Conservation (phyloP, 1,140 invertebrate species). For the Aricia agestis region DNA sequence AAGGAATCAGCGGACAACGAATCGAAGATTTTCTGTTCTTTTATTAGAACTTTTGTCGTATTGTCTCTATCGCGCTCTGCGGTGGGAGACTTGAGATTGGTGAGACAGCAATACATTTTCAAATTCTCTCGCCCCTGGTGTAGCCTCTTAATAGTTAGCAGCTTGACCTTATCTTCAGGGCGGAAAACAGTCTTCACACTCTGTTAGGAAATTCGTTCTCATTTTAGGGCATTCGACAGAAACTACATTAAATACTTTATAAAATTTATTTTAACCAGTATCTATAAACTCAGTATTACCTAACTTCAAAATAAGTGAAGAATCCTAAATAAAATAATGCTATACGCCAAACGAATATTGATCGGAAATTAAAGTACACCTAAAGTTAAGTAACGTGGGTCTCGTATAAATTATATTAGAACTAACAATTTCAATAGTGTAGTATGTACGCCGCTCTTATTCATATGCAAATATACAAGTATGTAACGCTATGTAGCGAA, state of each 20-base stretch:
- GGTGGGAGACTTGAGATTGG: too few relatives aligned
- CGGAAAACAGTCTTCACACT: too few relatives aligned
- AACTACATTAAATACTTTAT: slow-evolving; percentile 43
- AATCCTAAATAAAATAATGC: slow-evolving; percentile 34
- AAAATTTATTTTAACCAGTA: slow-evolving; percentile 63
- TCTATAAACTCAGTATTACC: slow-evolving; percentile 26
- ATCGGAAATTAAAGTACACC: slow-evolving; percentile 5
- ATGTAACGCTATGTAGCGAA: background rate
- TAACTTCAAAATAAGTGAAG: slow-evolving; percentile 32
- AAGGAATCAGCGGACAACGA: too few relatives aligned
- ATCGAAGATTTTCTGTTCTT: too few relatives aligned
- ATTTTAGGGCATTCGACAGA: slow-evolving; percentile 12
- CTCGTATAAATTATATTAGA: slow-evolving; percentile 25
- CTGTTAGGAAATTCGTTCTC: too few relatives aligned
- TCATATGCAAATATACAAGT: background rate
- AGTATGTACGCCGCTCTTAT: background rate
- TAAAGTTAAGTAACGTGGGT: slow-evolving; percentile 26
- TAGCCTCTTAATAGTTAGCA: too few relatives aligned
- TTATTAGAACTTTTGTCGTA: too few relatives aligned
- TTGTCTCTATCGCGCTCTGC: too few relatives aligned
- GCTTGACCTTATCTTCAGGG: too few relatives aligned
- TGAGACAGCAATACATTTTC: too few relatives aligned
- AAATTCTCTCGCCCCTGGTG: too few relatives aligned
- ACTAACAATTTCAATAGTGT: slow-evolving; percentile 2
- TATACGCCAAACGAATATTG: slow-evolving; percentile 12